Percentiles rank a stretch among this genome's conserved stretches.
Conservation (phyloP, 2,113 vertebrate species). For the Dermatemys mawii region DNA sequence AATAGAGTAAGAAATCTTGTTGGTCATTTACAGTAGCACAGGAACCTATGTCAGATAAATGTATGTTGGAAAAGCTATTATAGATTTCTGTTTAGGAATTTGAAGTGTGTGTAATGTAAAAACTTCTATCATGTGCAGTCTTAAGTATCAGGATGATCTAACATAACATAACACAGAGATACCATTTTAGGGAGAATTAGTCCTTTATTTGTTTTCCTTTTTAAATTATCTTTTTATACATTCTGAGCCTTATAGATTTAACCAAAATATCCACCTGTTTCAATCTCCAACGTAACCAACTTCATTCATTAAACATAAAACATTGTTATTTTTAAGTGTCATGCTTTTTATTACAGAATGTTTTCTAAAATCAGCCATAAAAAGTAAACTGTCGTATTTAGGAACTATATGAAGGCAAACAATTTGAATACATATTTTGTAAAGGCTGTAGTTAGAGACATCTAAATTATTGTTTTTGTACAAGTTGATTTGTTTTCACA, state of each 20-base stretch:
- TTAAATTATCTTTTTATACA: not conserved
- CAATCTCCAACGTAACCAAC: not conserved
- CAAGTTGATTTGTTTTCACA: not conserved
- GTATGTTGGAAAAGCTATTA: not conserved
- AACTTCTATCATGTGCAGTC: not conserved
- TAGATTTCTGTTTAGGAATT: not conserved
- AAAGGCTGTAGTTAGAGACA: not conserved
- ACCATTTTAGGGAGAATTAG: not conserved
- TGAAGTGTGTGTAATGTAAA: not conserved
- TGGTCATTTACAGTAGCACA: not conserved
- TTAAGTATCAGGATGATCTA: not conserved
- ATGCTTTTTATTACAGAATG: not conserved
- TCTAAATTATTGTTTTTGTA: not conserved
- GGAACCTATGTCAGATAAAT: not conserved
- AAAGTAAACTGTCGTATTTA: not conserved
- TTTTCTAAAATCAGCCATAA: not conserved
- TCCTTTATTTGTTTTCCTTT: slow-evolving; percentile 7
- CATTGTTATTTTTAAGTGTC: not conserved
- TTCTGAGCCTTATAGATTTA: slow-evolving; percentile 10
- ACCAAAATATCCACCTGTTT: not conserved
- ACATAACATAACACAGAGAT: not conserved
- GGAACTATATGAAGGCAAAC: not conserved
- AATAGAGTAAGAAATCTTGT: not conserved
- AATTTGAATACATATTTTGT: not conserved
- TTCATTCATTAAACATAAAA: not conserved